Evolutionary conservation across 2,888 invertebrate genomes (phyloP), one percentile per base, ranked within the genome.

Genomic region (Rutpela maculata): DNA sequence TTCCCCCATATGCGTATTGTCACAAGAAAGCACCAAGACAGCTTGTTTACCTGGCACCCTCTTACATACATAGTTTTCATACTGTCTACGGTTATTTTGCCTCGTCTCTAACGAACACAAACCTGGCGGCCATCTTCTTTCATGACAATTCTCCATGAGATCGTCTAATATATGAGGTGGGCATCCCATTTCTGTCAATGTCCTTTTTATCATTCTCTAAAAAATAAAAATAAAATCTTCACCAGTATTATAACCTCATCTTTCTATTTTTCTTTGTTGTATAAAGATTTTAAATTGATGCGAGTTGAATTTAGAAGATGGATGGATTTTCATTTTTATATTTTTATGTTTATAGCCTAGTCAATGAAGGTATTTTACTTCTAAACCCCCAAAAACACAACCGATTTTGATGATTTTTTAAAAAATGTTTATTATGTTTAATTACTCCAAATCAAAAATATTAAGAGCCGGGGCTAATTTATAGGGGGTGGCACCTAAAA

Each of bases 131-230:
- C 99, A 99, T 81, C 97, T 93, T 77, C 98, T 91, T 89, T 99
- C 98, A 89, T 99, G 99, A 80, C 98, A 98, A 90, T 98, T 98
- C 89, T 98, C 98, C 97, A 99, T 98, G 50, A 99, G 92, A 87
- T 98, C 97, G 86, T 97, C 97, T 78, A 98, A 94, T 78, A 98
- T 96, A 88, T 98, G 97, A 19, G 96, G 94, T 3, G 98, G 98
- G 88, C 98, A 98, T 31, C 98, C 97, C 75, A 97, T 97, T 90
- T 98, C 98, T 11, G 96, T 96, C 77, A 99, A 91, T 18, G 98
- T 96, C 85, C 98, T 92, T 88, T 97, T 97, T 83, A 99, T 98
- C 94, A 98, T 97, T 87, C 96, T 95, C 95, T 98, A 91, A 2
- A 90, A 70, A 76, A 22, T 66, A 43, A 50, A 50, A 50, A 50